Evolutionary conservation across 2,113 vertebrate species (phyloP), one percentile per base, ranked within the genome.

Genomic region (Rhea pennata): DNA sequence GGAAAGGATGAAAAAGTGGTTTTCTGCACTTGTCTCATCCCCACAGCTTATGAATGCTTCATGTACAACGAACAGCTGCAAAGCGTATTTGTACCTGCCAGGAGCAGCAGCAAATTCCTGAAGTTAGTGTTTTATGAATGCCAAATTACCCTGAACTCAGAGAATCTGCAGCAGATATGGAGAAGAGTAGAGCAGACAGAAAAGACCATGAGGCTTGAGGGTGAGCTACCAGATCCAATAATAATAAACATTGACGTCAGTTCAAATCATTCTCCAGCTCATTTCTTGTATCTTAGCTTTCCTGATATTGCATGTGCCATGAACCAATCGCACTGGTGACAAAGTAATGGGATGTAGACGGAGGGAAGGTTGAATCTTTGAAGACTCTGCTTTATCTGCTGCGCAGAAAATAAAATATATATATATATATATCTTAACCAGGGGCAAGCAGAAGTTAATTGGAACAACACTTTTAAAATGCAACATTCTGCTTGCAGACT

Each of bases 11-110:
- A 26, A 91, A 85, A 90, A 51, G 23, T 10, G 54, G 12, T 66
- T 89, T 82, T 85, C 31, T 12, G 5, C 44, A 48, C 20, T 91
- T 85, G 66, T 85, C 15, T 59, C 73, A n/a, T 20, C 40, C 72
- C 36, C 0, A 1, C 65, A 42, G 64, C 36, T 93, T 59, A 75
- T 73, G 54, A 93, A 88, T 31, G 40, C 87, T 95, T 90, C 72
- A 46, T 50, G 62, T n/a, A 58, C n/a, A 75, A 22, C 0, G 2
- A 94, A 14, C 91, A 96, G 95, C 92, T 91, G 94, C 58, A 76
- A 72, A 87, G 33, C 4, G 0, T 65, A 82, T 53, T 91, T 72
- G 53, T 85, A 96, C 87, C 91, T 94, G 84, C 92, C 82, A 97
- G 82, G 58, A 89, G 36, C 39, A 69, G 76, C 39, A 82, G 84